Evolutionary conservation across 2,888 invertebrate genomes (phyloP).

Genomic region (Erynnis tages): DNA sequence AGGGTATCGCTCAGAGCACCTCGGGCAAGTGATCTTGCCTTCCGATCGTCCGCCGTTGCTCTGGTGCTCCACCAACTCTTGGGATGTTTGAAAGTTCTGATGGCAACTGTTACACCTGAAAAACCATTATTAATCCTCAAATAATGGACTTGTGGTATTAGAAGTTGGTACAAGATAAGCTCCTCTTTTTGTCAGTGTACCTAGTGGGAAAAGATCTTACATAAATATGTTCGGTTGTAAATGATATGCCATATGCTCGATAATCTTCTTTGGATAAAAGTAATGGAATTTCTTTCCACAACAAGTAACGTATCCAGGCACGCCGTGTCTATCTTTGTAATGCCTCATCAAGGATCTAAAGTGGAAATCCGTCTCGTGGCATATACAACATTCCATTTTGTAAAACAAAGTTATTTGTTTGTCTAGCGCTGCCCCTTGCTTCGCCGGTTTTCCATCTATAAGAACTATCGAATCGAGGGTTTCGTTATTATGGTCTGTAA

Average conservation of each 20-base stretch:
- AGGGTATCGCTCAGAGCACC: constrained; percentile 66
- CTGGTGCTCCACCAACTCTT: constrained; percentile 66
- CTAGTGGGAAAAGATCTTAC: constrained; percentile 50
- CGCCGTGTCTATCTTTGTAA: constrained; percentile 74
- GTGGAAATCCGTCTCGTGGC: constrained; percentile 68
- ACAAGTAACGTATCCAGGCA: constrained; percentile 73
- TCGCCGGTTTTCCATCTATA: constrained; percentile 67
- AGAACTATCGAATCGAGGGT: constrained; percentile 60
- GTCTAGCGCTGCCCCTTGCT: constrained; percentile 65
- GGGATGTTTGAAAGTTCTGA: constrained; percentile 70
- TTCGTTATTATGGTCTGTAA: constrained; percentile 42
- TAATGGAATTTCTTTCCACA: constrained; percentile 76
- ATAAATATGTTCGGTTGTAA: constrained; percentile 73
- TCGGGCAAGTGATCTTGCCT: constrained; percentile 67
- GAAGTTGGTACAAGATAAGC: background rate
- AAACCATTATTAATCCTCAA: background rate
- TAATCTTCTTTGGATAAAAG: constrained; percentile 74
- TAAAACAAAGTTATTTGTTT: constrained; percentile 73
- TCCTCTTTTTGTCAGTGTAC: no score
- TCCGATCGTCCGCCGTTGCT: constrained; percentile 69
- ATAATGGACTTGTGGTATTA: background rate
- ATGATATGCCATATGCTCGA: constrained; percentile 76
- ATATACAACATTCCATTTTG: constrained; percentile 76
- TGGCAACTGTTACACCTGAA: constrained; percentile 71
- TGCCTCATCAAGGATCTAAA: constrained; percentile 73